Conservation (phyloP, 2,888 invertebrate genomes). For the Spilosoma lubricipeda region DNA sequence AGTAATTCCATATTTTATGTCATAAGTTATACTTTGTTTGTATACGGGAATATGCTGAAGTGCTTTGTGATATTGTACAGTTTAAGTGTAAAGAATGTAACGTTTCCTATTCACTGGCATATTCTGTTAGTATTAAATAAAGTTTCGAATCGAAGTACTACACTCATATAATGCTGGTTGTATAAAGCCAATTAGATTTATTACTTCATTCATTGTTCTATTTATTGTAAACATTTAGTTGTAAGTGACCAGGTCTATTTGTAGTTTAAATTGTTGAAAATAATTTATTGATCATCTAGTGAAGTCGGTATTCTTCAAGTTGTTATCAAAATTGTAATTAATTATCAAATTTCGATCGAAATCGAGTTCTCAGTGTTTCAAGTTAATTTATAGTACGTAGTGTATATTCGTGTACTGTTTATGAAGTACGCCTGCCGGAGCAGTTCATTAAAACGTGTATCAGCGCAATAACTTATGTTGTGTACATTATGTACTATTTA, state of each 20-base stretch:
- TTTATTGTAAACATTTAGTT: slow-evolving; percentile 65
- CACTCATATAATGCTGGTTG: slow-evolving; percentile 31
- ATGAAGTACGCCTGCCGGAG: slow-evolving; percentile 40
- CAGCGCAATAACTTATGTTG: slow-evolving; percentile 73
- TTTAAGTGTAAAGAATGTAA: slow-evolving; percentile 34
- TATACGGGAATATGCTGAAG: slow-evolving; percentile 32
- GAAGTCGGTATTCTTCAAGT: slow-evolving; percentile 16
- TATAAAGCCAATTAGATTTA: slow-evolving; percentile 46
- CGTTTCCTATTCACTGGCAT: slow-evolving; percentile 27
- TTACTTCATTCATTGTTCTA: slow-evolving; percentile 60
- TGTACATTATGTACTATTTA: slow-evolving; percentile 62
- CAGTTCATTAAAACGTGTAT: slow-evolving; percentile 64
- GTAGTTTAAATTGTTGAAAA: slow-evolving; percentile 33
- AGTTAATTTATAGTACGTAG: slow-evolving; percentile 40
- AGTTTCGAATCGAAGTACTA: slow-evolving; percentile 28
- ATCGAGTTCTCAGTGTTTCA: slow-evolving; percentile 37
- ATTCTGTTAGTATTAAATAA: slow-evolving; percentile 24
- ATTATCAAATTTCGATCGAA: slow-evolving; percentile 23
- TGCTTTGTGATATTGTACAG: slow-evolving; percentile 50
- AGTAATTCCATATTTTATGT: slow-evolving; percentile 34
- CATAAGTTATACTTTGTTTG: slow-evolving; percentile 32
- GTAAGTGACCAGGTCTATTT: slow-evolving; percentile 59
- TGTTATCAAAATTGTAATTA: slow-evolving; percentile 37
- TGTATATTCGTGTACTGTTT: slow-evolving; percentile 48
- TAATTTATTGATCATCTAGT: slow-evolving; percentile 35